Conservation (phyloP, 64 coral and sea anemone genomes). For the Pocillopora damicornis region DNA sequence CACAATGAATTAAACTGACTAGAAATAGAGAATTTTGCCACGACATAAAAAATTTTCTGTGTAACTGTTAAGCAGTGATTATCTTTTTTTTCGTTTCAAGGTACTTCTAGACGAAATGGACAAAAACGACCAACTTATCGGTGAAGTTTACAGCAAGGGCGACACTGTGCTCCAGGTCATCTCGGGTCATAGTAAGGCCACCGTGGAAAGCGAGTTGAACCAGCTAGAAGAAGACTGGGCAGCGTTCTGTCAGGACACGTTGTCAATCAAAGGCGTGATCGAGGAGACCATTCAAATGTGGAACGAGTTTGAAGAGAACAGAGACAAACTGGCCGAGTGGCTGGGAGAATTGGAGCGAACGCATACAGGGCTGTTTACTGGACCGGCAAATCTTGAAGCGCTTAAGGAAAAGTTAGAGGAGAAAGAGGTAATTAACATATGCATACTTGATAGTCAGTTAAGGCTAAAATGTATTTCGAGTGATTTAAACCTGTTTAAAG, state of each 20-base stretch:
- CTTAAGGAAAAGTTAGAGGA: slow-evolving; percentile 63
- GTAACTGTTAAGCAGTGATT: background rate
- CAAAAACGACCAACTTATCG: slow-evolving; percentile 78
- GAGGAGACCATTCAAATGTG: slow-evolving; percentile 76
- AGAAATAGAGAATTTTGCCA: no score
- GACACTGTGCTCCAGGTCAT: slow-evolving; percentile 79
- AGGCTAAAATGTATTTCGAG: no score
- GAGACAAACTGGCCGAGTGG: slow-evolving; percentile 87
- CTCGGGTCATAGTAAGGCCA: slow-evolving; percentile 55
- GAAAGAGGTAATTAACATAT: slow-evolving; percentile 48
- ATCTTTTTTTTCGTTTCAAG: slow-evolving; percentile 12
- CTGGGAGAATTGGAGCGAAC: slow-evolving; percentile 50
- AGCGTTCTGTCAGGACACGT: slow-evolving; percentile 81
- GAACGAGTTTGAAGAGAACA: slow-evolving; percentile 87
- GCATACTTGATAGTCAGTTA: no score
- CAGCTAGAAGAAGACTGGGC: slow-evolving; percentile 85
- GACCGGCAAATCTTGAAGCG: slow-evolving; percentile 44
- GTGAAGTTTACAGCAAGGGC: slow-evolving; percentile 82
- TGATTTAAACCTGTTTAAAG: no score
- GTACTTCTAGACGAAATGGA: slow-evolving; percentile 91
- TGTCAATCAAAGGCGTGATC: slow-evolving; percentile 52
- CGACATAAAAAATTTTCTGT: background rate
- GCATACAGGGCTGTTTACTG: slow-evolving; percentile 20
- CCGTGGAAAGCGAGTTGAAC: slow-evolving; percentile 73
- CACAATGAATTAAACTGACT: no score